Evolutionary conservation across 2,797 vertebrate species (phyloP), one percentile per base, ranked within the genome.

Genomic region (Hippocampus kuda): DNA sequence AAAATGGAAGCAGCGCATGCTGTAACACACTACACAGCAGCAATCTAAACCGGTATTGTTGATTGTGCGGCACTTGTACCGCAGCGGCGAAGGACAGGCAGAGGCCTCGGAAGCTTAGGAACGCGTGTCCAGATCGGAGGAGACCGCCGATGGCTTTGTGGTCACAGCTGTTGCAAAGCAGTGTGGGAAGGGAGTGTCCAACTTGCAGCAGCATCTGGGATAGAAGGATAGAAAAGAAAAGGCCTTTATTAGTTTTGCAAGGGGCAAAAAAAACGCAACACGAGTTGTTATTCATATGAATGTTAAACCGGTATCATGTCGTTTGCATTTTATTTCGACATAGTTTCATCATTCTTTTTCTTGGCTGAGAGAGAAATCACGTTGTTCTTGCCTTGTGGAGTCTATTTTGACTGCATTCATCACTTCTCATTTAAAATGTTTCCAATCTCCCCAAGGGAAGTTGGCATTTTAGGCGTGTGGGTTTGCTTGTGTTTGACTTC

Each of bases 31-130:
- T 38, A 7, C 34, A 6, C 24, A 67, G 53, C 49, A 49, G 3
- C 18, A 5, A 68, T 16, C 13, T 38, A 3, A 5, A 42, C 26
- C 15, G 20, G 10, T 10, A 11, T 2, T 27, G 18, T 34, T 16
- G 4, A 30, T 46, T 27, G 59, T 68, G 57, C 18, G 34, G n/a
- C 18, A 30, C n/a, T 15, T 1, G 18, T 88, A 94, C 93, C 90
- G 81, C 26, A 73, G 81, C 13, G 56, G 74, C 61, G 48, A 66
- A 62, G 1, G 79, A 68, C 30, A 84, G 72, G 56, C 76, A 76
- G 7, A 91, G 54, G 10, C 56, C 38, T 22, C 67, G 81, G 48
- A 60, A 67, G 68, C 70, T 79, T 53, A 80, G 60, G 2, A 72
- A 2, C n/a, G 27, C 5, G 0, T 12, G 27, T 4, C 66, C 51